Evolutionary conservation across 2,888 invertebrate species (phyloP).

Genomic region (Synergus laeviventris): DNA sequence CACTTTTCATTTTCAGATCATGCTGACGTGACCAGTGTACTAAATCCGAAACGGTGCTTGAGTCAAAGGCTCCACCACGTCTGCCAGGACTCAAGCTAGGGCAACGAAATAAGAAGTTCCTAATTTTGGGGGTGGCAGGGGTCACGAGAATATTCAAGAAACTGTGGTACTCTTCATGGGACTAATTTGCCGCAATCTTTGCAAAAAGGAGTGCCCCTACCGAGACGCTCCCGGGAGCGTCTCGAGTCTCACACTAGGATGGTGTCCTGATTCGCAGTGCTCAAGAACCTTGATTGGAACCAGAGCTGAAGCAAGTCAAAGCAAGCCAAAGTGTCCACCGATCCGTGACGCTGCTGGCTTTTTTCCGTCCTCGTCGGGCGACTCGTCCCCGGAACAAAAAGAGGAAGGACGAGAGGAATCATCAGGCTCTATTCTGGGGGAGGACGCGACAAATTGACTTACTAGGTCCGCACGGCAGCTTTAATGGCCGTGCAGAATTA

Average conservation of each 20-base stretch:
- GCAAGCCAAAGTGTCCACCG: conserved; percentile 28
- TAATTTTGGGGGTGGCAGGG: background rate
- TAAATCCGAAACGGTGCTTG: conserved; percentile 58
- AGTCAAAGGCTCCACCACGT: conserved; percentile 46
- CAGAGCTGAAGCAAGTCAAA: conserved; percentile 3
- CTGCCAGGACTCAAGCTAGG: background rate
- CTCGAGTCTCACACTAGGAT: conserved; percentile 27
- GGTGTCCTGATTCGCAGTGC: conserved; percentile 33
- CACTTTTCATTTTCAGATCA: conserved; percentile 60
- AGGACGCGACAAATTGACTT: conserved; percentile 36
- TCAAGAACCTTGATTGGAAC: conserved; percentile 43
- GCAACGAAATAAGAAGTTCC: background rate
- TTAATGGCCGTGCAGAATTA: conserved; percentile 43
- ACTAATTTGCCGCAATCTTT: background rate
- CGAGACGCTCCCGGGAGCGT: conserved; percentile 26
- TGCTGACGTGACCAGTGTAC: conserved; percentile 57
- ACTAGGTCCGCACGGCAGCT: conserved; percentile 5
- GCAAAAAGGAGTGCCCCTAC: background rate
- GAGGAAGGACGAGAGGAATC: background rate
- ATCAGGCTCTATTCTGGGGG: background rate
- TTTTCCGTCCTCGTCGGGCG: conserved; percentile 11
- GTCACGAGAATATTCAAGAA: background rate
- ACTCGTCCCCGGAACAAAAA: background rate
- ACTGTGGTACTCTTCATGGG: conserved; percentile 20
- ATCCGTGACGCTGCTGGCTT: conserved; percentile 27